Conservation (phyloP, 2,113 vertebrate genomes). For the Suncus etruscus region DNA sequence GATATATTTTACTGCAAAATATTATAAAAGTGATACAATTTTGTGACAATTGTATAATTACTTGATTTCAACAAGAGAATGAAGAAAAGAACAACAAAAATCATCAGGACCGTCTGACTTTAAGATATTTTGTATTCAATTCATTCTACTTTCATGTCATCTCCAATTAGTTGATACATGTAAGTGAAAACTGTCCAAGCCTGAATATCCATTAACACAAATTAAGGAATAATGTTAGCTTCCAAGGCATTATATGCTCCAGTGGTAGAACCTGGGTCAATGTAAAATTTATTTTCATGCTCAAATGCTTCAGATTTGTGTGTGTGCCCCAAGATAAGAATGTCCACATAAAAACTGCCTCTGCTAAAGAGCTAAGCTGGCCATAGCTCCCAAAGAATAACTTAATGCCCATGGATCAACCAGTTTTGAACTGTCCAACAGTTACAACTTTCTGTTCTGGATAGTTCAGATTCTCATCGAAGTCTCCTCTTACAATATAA, state of each 20-base stretch:
- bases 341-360: constrained; percentile 98
- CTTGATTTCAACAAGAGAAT: constrained; percentile 57
- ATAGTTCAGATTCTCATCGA: constrained; percentile 99
- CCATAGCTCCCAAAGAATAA: constrained; percentile 99
- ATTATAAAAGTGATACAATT: constrained; percentile 82
- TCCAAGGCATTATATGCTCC: constrained; percentile 98
- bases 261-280: constrained; percentile 99
- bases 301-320: constrained; percentile 99
- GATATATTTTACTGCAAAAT: constrained; percentile 78
- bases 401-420: constrained; percentile 99
- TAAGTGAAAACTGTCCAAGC: constrained; percentile 88
- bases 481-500: constrained; percentile 98
- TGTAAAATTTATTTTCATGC: constrained; percentile 99
- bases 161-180: constrained; percentile 89
- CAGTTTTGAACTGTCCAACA: constrained; percentile 95
- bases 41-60: constrained; percentile 68
- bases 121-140: constrained; percentile 99
- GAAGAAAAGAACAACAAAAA: constrained; percentile 81
- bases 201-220: constrained; percentile 91
- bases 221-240: constrained; percentile 98
- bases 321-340: constrained; percentile 99
- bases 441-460: constrained; percentile 99
- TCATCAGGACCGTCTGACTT: constrained; percentile 77
- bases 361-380: constrained; percentile 96
- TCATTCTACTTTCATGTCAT: constrained; percentile 98